Evolutionary conservation across 1,140 invertebrate species (phyloP).

Genomic region (Aleiodes sp.): DNA sequence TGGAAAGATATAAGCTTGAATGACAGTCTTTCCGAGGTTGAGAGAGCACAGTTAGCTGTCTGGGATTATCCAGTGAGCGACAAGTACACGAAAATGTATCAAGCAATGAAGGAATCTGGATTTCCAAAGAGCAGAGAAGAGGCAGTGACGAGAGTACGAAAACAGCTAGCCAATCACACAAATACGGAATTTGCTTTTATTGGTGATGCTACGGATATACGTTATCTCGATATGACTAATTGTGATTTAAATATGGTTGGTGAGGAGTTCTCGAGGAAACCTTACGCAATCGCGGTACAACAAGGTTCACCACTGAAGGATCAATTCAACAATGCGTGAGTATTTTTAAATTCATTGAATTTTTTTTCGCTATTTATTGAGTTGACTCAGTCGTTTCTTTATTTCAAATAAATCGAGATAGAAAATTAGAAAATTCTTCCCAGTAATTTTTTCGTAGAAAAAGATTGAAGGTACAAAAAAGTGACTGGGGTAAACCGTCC

Average conservation of each 20-base stretch:
- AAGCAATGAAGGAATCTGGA: slow-evolving; percentile 91
- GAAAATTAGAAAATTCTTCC: no score
- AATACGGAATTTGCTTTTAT: slow-evolving; percentile 93
- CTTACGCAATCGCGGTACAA: slow-evolving; percentile 95
- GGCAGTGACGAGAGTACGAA: slow-evolving; percentile 81
- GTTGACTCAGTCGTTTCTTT: background rate
- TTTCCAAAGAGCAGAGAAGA: slow-evolving; percentile 81
- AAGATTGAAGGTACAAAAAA: no score
- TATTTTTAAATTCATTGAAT: slow-evolving; percentile 37
- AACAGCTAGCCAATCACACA: slow-evolving; percentile 70
- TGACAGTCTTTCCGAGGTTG: slow-evolving; percentile 87
- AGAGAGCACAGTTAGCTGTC: slow-evolving; percentile 92
- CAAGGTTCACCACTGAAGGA: slow-evolving; percentile 93
- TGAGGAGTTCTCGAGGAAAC: slow-evolving; percentile 96
- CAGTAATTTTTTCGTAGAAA: no score
- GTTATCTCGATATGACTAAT: slow-evolving; percentile 85
- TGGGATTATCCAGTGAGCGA: slow-evolving; percentile 99
- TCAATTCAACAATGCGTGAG: slow-evolving; percentile 90
- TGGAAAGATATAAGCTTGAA: slow-evolving; percentile 98
- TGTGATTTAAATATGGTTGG: slow-evolving; percentile 92
- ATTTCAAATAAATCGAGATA: no score
- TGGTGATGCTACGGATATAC: slow-evolving; percentile 92
- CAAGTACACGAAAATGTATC: slow-evolving; percentile 98
- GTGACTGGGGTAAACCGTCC: no score
- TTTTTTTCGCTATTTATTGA: background rate